phyloP scores from a whole-genome alignment of 1,140 invertebrate genomes.

The Drosophila erecta region DNA sequence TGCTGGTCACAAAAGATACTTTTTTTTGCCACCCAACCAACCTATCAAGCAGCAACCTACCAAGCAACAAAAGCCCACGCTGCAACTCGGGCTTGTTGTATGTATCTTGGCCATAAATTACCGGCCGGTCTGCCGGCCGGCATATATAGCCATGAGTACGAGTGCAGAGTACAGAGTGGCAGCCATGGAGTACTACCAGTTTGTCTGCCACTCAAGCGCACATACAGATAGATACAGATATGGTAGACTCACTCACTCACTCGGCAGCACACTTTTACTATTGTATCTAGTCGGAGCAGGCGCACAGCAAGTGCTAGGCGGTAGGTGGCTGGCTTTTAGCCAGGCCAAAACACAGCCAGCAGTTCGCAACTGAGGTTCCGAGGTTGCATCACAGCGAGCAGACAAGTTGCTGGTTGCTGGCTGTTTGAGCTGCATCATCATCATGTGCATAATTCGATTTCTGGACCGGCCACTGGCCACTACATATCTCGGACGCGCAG shows the following conservation, averaged over 20 bases:
- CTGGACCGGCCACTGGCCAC: conserved; percentile 28
- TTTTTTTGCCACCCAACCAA: conserved; percentile 2
- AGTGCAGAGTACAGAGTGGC: conserved; percentile 10
- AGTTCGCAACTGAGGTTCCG: conserved; percentile 2
- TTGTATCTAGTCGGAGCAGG: conserved; percentile 84
- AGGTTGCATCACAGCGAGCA: conserved; percentile 49
- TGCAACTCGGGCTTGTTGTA: conserved; percentile 22
- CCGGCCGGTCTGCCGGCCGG: conserved; percentile 68
- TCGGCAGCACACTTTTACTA: conserved; percentile 79
- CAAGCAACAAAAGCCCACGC: conserved; percentile 53
- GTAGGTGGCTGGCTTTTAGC: conserved; percentile 37
- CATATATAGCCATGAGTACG: conserved; percentile 39
- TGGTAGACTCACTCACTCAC: conserved; percentile 20
- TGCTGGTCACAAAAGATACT: conserved; percentile 43
- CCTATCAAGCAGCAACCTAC: neutral
- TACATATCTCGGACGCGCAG: conserved; percentile 23
- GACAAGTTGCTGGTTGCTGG: conserved; percentile 25
- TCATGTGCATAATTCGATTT: conserved; percentile 65
- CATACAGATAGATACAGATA: conserved; percentile 23
- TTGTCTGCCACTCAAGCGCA: conserved; percentile 37
- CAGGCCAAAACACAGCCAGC: conserved; percentile 55
- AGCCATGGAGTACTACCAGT: conserved; percentile 43
- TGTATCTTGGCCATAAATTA: conserved; percentile 68
- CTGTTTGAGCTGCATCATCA: conserved; percentile 48
- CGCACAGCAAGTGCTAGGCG: conserved; percentile 68